Conservation (phyloP, 2,797 vertebrate genomes). For the Artibeus lituratus region DNA sequence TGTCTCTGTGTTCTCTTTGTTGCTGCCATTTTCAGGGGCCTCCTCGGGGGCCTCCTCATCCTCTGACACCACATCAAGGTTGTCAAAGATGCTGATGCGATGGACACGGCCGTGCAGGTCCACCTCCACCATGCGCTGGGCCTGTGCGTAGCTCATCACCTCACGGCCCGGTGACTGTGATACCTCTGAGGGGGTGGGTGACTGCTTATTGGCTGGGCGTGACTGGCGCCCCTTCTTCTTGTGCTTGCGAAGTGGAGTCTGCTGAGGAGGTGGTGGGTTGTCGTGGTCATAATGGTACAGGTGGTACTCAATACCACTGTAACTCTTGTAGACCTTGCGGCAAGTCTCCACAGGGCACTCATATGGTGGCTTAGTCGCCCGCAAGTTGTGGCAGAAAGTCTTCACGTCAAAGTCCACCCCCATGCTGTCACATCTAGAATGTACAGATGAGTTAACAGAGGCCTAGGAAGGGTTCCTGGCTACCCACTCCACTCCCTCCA, state of each 20-base stretch:
- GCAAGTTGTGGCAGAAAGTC: constrained; percentile 98
- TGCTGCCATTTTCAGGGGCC: constrained; percentile 84
- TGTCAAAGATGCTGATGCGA: constrained; percentile 98
- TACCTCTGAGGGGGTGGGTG: constrained; percentile 92
- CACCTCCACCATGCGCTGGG: constrained; percentile 97
- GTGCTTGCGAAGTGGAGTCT: constrained; percentile 93
- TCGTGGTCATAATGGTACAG: constrained; percentile 99
- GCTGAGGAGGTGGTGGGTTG: constrained; percentile 92
- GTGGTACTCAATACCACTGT: constrained; percentile 99
- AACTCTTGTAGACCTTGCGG: constrained; percentile 99
- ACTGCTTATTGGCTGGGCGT: constrained; percentile 89
- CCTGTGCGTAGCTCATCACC: constrained; percentile 99
- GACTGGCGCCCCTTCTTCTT: constrained; percentile 95
- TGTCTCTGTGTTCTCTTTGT: constrained; percentile 93
- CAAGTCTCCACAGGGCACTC: constrained; percentile 97
- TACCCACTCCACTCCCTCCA: not conserved
- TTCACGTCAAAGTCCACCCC: constrained; percentile 99
- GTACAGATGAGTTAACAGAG: constrained; percentile 25
- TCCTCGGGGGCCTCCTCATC: constrained; percentile 89
- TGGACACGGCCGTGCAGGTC: constrained; percentile 97
- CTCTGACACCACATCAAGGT: constrained; percentile 97
- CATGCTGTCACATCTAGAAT: constrained; percentile 92
- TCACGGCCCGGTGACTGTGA: constrained; percentile 95
- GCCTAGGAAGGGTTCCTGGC: not conserved
- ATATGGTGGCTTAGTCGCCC: constrained; percentile 97